phyloP scores from a whole-genome alignment of 2,797 vertebrate species.

The Rhabdophis nuchalis region DNA sequence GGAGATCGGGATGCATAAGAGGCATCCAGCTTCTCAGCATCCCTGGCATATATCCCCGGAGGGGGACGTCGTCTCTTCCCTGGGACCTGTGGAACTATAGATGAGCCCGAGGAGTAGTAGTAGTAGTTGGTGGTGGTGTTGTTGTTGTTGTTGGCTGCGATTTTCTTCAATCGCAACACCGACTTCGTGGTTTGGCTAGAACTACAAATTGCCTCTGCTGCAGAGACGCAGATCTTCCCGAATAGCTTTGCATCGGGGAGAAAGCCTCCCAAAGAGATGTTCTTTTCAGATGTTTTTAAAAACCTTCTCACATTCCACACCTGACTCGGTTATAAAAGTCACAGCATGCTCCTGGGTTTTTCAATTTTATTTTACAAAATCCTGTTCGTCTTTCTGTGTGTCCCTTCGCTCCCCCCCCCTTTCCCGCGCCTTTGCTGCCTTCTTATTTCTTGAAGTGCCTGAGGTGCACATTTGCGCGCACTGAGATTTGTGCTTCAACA shows the following conservation, averaged over 20 bases:
- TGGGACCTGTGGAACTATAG: background rate
- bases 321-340: background rate
- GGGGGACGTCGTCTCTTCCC: background rate
- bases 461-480: background rate
- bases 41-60: background rate
- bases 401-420: background rate
- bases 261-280: background rate
- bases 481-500: background rate
- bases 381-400: background rate
- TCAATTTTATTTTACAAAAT: background rate
- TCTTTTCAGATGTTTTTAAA: background rate
- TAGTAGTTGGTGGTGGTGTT: background rate
- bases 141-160: background rate
- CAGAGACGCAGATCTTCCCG: constrained; percentile 58
- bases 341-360: background rate
- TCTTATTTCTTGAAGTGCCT: background rate
- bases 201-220: constrained; percentile 44
- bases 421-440: background rate
- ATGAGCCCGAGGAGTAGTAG: background rate
- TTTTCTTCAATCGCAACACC: background rate
- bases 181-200: constrained; percentile 20
- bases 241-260: background rate
- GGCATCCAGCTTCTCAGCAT: background rate
- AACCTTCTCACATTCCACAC: background rate
- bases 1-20: background rate